Evolutionary conservation across 2,888 invertebrate genomes (phyloP), one percentile per base, ranked within the genome.

Genomic region (Neoscelio sp.): DNA sequence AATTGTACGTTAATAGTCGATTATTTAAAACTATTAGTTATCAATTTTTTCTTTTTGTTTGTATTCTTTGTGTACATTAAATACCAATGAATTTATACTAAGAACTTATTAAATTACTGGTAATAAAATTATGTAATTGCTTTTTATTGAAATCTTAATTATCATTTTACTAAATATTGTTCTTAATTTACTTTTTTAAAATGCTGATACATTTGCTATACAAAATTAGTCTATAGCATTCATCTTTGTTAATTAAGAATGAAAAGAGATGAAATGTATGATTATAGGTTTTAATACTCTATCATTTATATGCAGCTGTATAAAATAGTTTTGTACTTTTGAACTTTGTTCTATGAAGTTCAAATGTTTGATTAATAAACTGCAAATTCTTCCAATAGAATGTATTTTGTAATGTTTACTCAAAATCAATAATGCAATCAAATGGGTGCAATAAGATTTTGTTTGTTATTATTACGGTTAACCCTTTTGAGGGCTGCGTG

Each of bases 241-340:
- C 1, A 28, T 35, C 38, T 54, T 52, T 46, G 38, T 48, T 18
- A 48, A 12, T 68, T 68, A 44, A 68, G 33, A 6, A 54, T 48
- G 20, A 38, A 64, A n/a, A n/a, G n/a, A n/a, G n/a, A n/a, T n/a
- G n/a, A n/a, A n/a, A 28, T 35, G 12, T 20, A 8, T 18, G 52
- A 7, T 60, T 67, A 54, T 58, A 56, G 56, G 44, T 68, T 44
- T 68, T 28, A 40, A 54, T 60, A 17, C 30, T 15, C 28, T 12
- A 50, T 38, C 58, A 8, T 67, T 65, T 35, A 52, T 7, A 44
- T 56, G 52, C 38, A 46, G 23, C 10, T n/a, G 33, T 40, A 50
- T 46, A 62, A 54, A 64, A 60, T 68, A 77, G 65, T 44, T 42
- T 77, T 46, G 65, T 77, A 71, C 77, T 77, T 77, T 71, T 77